These are phyloP conservation scores for Unio delphinus DNA, from an alignment of 2,888 invertebrate species.

Conservation along the genomic window DNA sequence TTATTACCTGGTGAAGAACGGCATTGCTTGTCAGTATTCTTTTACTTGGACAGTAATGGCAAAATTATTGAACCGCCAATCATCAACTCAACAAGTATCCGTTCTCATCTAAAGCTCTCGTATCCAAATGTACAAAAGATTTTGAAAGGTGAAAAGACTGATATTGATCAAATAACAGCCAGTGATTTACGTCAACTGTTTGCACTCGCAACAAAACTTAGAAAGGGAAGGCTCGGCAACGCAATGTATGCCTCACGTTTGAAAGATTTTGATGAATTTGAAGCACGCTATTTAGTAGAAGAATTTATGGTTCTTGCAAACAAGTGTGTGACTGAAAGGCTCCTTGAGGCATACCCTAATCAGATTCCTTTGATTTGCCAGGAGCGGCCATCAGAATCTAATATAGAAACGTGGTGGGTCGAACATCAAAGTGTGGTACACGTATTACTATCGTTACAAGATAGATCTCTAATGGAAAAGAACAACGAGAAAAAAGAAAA, in stretches of 20 bases:
- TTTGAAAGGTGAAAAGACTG: not conserved
- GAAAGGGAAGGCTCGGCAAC: conserved; percentile 17
- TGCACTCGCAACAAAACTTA: conserved; percentile 19
- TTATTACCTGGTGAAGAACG: conserved; percentile 21
- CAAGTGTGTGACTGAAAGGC: conserved; percentile 14
- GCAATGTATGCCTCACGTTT: conserved; percentile 21
- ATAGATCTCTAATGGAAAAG: not conserved
- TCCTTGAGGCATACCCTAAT: conserved; percentile 11
- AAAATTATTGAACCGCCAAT: not conserved
- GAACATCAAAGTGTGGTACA: conserved; percentile 12
- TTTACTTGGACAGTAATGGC: conserved; percentile 10
- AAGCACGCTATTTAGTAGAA: conserved; percentile 34
- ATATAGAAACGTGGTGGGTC: conserved; percentile 22
- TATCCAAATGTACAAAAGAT: conserved; percentile 16
- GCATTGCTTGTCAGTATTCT: conserved; percentile 29
- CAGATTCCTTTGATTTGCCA: conserved; percentile 31
- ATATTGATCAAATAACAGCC: not conserved
- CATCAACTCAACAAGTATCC: conserved; percentile 3
- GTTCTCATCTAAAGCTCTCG: conserved; percentile 12
- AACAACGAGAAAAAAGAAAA: too few relatives aligned
- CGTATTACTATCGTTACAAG: conserved; percentile 25
- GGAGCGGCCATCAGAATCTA: conserved; percentile 16
- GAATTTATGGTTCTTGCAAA: conserved; percentile 42
- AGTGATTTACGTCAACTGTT: conserved; percentile 17
- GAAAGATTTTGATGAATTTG: not conserved